Conservation (phyloP, 2,888 invertebrate genomes). For the Caenorhabditis afra region DNA sequence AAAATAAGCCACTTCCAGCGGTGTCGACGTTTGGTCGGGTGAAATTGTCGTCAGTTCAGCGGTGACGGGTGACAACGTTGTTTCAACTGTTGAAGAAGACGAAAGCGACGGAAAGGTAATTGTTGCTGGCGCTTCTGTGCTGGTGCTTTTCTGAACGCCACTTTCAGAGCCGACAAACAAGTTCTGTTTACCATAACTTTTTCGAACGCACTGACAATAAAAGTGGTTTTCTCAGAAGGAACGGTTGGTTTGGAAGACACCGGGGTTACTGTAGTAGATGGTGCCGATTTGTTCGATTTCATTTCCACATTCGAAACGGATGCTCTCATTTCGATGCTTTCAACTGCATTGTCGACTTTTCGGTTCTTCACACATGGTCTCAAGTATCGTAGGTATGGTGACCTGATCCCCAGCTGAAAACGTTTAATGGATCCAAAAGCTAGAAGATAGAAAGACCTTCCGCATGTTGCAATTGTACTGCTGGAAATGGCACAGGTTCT, state of each 20-base stretch:
- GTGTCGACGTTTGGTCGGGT: not conserved
- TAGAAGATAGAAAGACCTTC: conserved; percentile 47
- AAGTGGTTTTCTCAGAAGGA: conserved; percentile 48
- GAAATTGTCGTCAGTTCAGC: conserved; percentile 9
- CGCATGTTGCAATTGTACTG: conserved; percentile 71
- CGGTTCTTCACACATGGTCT: conserved; percentile 46
- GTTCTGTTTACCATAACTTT: conserved; percentile 21
- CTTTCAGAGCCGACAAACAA: too few species aligned
- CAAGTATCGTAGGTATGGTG: conserved; percentile 49
- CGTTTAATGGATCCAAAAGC: not conserved
- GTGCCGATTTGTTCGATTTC: not conserved
- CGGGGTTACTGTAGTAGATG: not conserved
- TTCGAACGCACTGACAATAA: conserved; percentile 55
- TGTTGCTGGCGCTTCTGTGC: conserved; percentile 1
- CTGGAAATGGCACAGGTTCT: conserved; percentile 78
- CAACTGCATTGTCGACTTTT: conserved; percentile 55
- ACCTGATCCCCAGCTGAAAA: conserved; percentile 51
- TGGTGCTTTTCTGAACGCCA: conserved; percentile 41
- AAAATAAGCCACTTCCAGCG: conserved; percentile 42
- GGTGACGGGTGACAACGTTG: not conserved
- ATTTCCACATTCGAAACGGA: conserved; percentile 50
- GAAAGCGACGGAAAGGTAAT: not conserved
- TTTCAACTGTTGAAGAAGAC: not conserved
- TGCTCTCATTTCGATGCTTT: conserved; percentile 55
- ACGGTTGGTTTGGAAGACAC: not conserved